Evolutionary conservation across 2,113 vertebrate genomes (phyloP), one percentile per base, ranked within the genome.

Genomic region (Nothoprocta perdicaria): DNA sequence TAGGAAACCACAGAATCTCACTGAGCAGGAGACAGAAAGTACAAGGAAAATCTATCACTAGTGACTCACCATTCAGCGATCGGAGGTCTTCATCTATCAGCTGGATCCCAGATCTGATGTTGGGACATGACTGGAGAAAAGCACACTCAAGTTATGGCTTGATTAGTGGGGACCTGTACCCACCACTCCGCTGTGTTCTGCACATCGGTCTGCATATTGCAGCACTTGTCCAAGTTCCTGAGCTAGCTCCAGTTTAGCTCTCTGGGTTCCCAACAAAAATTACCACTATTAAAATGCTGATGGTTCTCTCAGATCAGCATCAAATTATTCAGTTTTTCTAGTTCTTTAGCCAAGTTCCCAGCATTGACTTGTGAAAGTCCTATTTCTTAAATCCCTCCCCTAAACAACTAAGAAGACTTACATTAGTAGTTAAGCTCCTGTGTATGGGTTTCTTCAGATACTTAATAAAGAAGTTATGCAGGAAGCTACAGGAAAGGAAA

Each of bases 371-470:
- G 14, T 84, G 71, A 68, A 90, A 65, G 41, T 27, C 41, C 11
- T 46, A 19, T 12, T 68, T 48, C 69, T 90, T 78, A 90, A 35
- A 73, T 3, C 29, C 29, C 21, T 82, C 45, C 88, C 60, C 24
- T 48, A 33, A 19, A 63, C 21, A 73, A 81, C 38, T 26, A 29
- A 55, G 72, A 89, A 95, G 53, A 61, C 98, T 97, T 95, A 98
- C 97, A 4, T 97, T 96, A 81, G 91, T 89, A 91, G 96, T 90
- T 92, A 98, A 84, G 19, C 69, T 97, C 83, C 68, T 97, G 88
- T 97, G 85, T 89, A 97, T 97, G 61, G 96, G 97, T 72, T 97
- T 97, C 92, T 97, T 96, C 96, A 98, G 82, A 72, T 96, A 96
- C 66, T 96, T 97, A 92, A 95, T 92, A 75, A 97, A 97, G 71